phyloP scores from a whole-genome alignment of 1,140 invertebrate species.

The Subanguina moxae region DNA sequence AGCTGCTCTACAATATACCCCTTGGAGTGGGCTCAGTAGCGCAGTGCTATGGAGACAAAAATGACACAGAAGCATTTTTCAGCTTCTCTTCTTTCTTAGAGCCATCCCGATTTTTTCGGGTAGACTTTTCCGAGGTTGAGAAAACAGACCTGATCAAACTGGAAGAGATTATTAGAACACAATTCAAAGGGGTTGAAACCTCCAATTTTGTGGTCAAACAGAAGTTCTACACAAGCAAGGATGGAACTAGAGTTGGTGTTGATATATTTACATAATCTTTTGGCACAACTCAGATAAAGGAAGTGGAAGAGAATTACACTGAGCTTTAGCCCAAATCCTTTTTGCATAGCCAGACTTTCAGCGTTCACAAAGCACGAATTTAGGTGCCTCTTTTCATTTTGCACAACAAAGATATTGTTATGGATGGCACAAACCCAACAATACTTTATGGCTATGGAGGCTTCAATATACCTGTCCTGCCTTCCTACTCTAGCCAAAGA shows the following conservation, averaged over 20 bases:
- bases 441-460: slow-evolving; percentile 94
- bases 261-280: background rate
- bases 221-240: slow-evolving; percentile 88
- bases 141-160: slow-evolving; percentile 64
- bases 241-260: slow-evolving; percentile 73
- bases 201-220: slow-evolving; percentile 78
- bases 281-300: too few relatives aligned
- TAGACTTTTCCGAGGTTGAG: slow-evolving; percentile 71
- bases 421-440: slow-evolving; percentile 72
- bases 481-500: slow-evolving; percentile 75
- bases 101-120: slow-evolving; percentile 83
- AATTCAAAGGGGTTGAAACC: slow-evolving; percentile 77
- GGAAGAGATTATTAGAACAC: slow-evolving; percentile 76
- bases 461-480: slow-evolving; percentile 85
- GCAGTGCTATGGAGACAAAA: slow-evolving; percentile 77
- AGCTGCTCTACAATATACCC: slow-evolving; percentile 61
- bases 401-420: slow-evolving; percentile 70
- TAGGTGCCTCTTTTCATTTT: slow-evolving; percentile 91
- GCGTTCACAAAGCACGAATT: too few relatives aligned
- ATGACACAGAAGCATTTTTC: slow-evolving; percentile 85
- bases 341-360: too few relatives aligned
- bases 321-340: too few relatives aligned
- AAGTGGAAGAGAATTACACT: too few relatives aligned
- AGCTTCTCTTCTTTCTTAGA: slow-evolving; percentile 87
- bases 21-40: slow-evolving; percentile 77